Evolutionary conservation across 2,888 invertebrate genomes (phyloP), one percentile per base, ranked within the genome.

Genomic region (Nemotelus nigrinus): DNA sequence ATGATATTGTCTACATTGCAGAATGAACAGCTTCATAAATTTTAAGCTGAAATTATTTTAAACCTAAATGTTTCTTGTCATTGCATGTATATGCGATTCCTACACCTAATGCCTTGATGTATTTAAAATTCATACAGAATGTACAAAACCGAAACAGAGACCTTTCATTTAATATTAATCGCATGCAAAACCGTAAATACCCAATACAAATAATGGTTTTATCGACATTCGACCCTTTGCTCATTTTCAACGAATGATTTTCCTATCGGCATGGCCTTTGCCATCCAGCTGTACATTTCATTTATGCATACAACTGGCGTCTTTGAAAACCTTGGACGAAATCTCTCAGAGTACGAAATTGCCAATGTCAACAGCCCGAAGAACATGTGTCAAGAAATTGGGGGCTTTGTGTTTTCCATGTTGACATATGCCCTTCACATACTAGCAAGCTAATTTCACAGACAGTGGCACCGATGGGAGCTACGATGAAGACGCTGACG

Each of bases 311-410:
- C 55, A 70, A 70, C 43, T n/a, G 47, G 10, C 10, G 70, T 70
- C 70, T 53, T 70, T 41, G 8, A 6, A 55, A 65, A 50, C 2
- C 25, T 25, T 25, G 25, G 25, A 25, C 25, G 65, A 50, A 65
- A 41, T 65, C 4, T 64, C 65, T 64, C 48, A 64, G 5, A n/a
- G 53, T 65, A 76, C 76, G n/a, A 76, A 77, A 77, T 77, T 77
- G 67, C 53, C 68, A 77, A 77, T 77, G 76, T 77, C 76, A 77
- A 77, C 68, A 77, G 68, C 65, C 64, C 76, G 68, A 57, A 41
- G 67, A 77, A 77, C 76, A 77, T 77, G 60, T 77, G 76, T 77
- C 76, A 77, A 77, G 68, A 67, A 77, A 77, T 58, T 77, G 65
- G 76, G 68, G 76, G 76, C 58, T 50, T 65, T 68, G 68, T 67